Conservation (phyloP, 37 sponge, comb jelly and placozoan species). For the Bolinopsis microptera region DNA sequence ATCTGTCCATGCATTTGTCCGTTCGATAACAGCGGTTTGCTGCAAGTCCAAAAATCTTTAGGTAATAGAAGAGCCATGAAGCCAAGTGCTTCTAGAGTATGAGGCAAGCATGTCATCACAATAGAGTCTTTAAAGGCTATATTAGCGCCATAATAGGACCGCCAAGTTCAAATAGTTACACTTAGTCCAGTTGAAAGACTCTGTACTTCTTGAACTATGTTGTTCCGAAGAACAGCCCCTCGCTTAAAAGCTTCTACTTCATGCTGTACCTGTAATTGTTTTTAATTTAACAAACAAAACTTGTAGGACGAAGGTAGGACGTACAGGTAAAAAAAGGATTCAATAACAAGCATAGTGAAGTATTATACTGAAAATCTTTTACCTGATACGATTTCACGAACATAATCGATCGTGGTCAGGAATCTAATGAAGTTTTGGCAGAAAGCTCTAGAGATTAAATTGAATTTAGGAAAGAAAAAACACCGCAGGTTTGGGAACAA, state of each 20-base stretch:
- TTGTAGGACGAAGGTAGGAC: too few species aligned
- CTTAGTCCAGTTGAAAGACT: not conserved
- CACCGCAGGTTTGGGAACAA: too few species aligned
- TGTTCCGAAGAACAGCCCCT: not conserved
- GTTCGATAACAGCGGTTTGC: slow-evolving; percentile 89
- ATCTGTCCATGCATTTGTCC: slow-evolving; percentile 99
- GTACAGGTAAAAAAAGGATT: too few species aligned
- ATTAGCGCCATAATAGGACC: slow-evolving; percentile 22
- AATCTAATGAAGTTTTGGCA: too few species aligned
- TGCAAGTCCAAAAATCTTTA: slow-evolving; percentile 83
- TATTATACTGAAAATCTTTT: too few species aligned
- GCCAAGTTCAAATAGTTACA: not conserved
- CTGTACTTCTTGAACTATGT: not conserved
- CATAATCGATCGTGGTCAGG: too few species aligned
- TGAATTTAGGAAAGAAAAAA: too few species aligned
- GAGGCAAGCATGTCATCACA: slow-evolving; percentile 93
- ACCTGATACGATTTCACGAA: too few species aligned
- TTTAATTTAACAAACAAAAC: not conserved
- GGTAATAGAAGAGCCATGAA: slow-evolving; percentile 95
- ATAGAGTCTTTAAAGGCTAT: slow-evolving; percentile 1
- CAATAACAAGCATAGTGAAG: too few species aligned
- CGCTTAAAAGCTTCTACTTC: not conserved
- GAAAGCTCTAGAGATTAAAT: too few species aligned
- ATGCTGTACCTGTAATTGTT: not conserved
- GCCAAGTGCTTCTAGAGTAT: slow-evolving; percentile 94